A percentile compares a stretch with the other conserved stretches of the same genome.
phyloP scores from a whole-genome alignment of 2,888 invertebrate species.

The Sphaerophoria rueppellii region DNA sequence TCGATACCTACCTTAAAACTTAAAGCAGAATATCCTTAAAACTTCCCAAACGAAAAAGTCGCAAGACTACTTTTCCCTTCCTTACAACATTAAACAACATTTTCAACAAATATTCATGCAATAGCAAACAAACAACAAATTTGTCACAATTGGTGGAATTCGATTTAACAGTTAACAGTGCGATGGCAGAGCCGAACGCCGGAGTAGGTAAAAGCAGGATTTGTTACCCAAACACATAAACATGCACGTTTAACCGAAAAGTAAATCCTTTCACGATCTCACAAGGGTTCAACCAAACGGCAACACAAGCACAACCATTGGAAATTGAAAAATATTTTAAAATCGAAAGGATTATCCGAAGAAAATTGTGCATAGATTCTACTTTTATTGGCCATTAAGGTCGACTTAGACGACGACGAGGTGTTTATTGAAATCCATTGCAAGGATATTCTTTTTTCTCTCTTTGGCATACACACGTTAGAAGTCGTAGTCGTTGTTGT shows the following conservation, averaged over 20 bases:
- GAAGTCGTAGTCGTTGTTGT: constrained; percentile 48
- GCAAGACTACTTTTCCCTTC: too few species aligned
- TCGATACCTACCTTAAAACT: too few species aligned
- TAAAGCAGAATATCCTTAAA: too few species aligned
- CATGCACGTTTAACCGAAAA: constrained; percentile 49
- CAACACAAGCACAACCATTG: too few species aligned
- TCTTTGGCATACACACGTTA: constrained; percentile 40
- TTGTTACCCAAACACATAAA: constrained; percentile 61
- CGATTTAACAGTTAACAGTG: constrained; percentile 44
- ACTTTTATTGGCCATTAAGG: constrained; percentile 82
- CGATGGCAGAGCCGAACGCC: neutral
- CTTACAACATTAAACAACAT: neutral
- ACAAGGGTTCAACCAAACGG: constrained; percentile 30
- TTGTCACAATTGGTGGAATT: constrained; percentile 69
- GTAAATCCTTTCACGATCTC: constrained; percentile 40
- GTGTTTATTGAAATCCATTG: constrained; percentile 70
- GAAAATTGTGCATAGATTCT: constrained; percentile 76
- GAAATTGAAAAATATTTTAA: constrained; percentile 69
- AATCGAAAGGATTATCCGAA: constrained; percentile 70
- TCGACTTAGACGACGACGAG: constrained; percentile 78
- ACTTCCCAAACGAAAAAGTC: too few species aligned
- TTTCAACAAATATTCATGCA: constrained; percentile 38
- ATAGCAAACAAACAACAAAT: constrained; percentile 64
- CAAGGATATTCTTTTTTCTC: constrained; percentile 13
- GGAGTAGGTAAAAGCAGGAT: constrained; percentile 25